Evolutionary conservation across 2,888 invertebrate genomes (phyloP), one percentile per base, ranked within the genome.

Genomic region (Agrochola circellaris): DNA sequence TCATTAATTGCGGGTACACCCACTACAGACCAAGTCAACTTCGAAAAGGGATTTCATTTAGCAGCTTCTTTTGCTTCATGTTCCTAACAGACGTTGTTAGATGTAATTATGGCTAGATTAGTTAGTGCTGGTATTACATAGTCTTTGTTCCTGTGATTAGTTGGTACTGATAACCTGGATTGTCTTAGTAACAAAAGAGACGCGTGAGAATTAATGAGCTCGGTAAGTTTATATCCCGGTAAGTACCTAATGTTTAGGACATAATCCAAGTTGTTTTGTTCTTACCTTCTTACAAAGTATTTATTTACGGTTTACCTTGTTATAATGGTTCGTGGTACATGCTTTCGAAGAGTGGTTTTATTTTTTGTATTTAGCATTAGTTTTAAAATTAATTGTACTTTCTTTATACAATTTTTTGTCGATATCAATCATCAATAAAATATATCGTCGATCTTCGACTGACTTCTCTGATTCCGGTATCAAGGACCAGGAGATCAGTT

Each of bases 1-100:
- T 75, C 68, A 81, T 81, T 82, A 80, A 81, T 77, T 83, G 69
- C 70, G 20, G 65, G 34, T 62, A 64, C 74, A 61, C 38, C 67
- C 73, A 62, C 20, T n/a, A 61, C 66, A 34, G n/a, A 61, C 51
- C 48, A 66, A 68, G 68, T 73, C 51, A 76, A 68, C 61, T n/a
- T 62, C 30, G 30, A 13, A 73, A 45, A 70, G 23, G 30, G 17
- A 68, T 73, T 69, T 58, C 42, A 23, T 65, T 71, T 42, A 1
- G 38, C 45, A 48, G 30, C 20, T 61, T 64, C 26, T 51, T 76
- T 67, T 30, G 7, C 26, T 77, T 60, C 20, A 60, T 60, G 48
- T 82, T 60, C 60, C 5, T 62, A 45, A 54, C 2, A 72, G 48
- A 26, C n/a, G 15, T 8, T 23, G 9, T 77, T 23, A 56, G 30